phyloP scores from a whole-genome alignment of 2,888 invertebrate genomes.

The Chaetogeoica ovagalla region DNA sequence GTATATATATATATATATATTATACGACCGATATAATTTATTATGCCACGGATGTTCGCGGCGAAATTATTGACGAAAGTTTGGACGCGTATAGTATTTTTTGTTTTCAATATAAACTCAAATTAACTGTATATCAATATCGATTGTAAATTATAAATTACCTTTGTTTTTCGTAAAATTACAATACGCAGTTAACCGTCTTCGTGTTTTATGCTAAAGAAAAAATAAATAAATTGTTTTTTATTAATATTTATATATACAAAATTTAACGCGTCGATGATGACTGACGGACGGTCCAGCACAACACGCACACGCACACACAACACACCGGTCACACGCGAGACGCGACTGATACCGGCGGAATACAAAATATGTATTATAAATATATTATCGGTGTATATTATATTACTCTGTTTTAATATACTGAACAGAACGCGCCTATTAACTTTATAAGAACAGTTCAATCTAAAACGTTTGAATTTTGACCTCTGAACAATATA shows the following conservation, averaged over 20 bases:
- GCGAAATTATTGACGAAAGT: no score
- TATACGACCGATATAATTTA: no score
- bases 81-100: no score
- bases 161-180: slow-evolving; percentile 3
- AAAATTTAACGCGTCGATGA: not conserved
- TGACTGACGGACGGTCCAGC: not conserved
- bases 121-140: no score
- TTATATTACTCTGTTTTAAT: slow-evolving; percentile 30
- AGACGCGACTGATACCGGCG: slow-evolving; percentile 33
- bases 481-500: slow-evolving; percentile 37
- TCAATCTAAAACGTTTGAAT: slow-evolving; percentile 42
- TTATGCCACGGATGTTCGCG: no score
- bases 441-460: slow-evolving; percentile 12
- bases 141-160: not conserved
- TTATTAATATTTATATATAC: no score
- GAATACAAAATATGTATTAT: not conserved
- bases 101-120: no score
- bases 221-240: not conserved
- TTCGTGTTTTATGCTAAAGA: not conserved
- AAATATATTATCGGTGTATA: no score
- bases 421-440: slow-evolving; percentile 25
- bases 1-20: no score
- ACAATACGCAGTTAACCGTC: not conserved
- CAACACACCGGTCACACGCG: slow-evolving; percentile 27
- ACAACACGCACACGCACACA: no score